Percentiles rank a stretch among this genome's conserved stretches.
Conservation (phyloP, 2,888 invertebrate species). For the Rhogogaster chlorosoma region DNA sequence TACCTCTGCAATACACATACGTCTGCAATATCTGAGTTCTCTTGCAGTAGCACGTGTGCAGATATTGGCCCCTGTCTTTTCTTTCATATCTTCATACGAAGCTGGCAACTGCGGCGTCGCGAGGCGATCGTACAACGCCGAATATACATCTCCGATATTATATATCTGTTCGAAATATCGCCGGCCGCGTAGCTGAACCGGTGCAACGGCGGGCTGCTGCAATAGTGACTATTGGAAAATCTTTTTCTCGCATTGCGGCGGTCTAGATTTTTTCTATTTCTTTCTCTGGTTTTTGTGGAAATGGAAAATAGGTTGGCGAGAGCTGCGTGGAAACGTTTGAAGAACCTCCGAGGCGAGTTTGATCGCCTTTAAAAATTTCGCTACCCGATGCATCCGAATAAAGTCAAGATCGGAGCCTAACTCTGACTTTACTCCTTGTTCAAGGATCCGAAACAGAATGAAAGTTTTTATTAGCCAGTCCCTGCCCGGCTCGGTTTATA, state of each 20-base stretch:
- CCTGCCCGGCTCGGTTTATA: neutral
- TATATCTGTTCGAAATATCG: slow-evolving; percentile 62
- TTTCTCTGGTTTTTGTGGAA: neutral
- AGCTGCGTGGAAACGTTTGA: neutral
- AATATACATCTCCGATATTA: slow-evolving; percentile 55
- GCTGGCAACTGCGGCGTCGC: slow-evolving; percentile 55
- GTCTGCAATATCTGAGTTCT: slow-evolving; percentile 3
- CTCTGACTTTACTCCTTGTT: neutral
- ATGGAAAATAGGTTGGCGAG: neutral
- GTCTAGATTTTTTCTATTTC: slow-evolving; percentile 44
- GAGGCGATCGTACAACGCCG: slow-evolving; percentile 52
- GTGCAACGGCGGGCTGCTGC: slow-evolving; percentile 18
- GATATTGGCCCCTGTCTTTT: slow-evolving; percentile 59
- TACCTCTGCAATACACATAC: neutral
- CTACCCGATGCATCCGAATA: neutral
- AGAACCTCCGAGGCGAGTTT: neutral
- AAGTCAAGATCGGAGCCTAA: neutral
- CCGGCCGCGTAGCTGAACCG: neutral
- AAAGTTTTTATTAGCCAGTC: slow-evolving; percentile 29
- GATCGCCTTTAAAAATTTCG: neutral
- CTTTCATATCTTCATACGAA: slow-evolving; percentile 60
- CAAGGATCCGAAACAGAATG: slow-evolving; percentile 9
- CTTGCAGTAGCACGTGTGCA: slow-evolving; percentile 47
- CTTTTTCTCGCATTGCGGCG: slow-evolving; percentile 56
- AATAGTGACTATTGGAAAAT: slow-evolving; percentile 62